Conservation (phyloP, 1,140 invertebrate species). For the Acromyrmex heyeri region DNA sequence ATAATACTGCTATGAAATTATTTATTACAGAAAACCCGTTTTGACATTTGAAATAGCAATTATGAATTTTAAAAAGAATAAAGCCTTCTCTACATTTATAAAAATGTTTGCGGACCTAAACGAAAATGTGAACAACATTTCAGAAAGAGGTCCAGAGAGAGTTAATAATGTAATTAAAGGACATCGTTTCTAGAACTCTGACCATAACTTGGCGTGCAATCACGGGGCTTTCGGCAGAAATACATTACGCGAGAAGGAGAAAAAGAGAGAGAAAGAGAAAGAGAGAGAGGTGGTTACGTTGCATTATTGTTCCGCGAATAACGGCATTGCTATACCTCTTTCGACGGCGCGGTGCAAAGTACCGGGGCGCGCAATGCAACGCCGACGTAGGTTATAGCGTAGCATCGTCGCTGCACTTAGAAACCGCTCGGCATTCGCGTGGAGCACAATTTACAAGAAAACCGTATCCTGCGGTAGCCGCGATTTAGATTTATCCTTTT, state of each 20-base stretch:
- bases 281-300: constrained; percentile 3
- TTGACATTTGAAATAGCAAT: background rate
- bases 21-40: background rate
- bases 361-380: constrained; percentile 5
- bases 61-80: background rate
- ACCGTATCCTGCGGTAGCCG: constrained; percentile 24
- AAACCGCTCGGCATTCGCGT: constrained; percentile 18
- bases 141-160: background rate
- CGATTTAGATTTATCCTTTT: constrained; percentile 54
- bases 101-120: background rate
- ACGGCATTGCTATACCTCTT: constrained; percentile 41
- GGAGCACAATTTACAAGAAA: constrained; percentile 37
- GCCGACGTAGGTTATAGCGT: background rate
- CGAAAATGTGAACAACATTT: background rate
- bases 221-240: constrained; percentile 14
- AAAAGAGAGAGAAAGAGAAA: background rate
- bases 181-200: constrained; percentile 2
- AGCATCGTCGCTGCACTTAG: constrained; percentile 40
- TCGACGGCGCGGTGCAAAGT: constrained; percentile 36
- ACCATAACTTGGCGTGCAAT: constrained; percentile 29
- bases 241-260: constrained; percentile 30
- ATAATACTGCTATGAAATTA: background rate
- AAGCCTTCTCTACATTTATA: background rate
- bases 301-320: constrained; percentile 58
- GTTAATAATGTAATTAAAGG: constrained; percentile 39